Evolutionary conservation across 1,140 invertebrate genomes (phyloP).

Genomic region (Aphaenogaster floridana): DNA sequence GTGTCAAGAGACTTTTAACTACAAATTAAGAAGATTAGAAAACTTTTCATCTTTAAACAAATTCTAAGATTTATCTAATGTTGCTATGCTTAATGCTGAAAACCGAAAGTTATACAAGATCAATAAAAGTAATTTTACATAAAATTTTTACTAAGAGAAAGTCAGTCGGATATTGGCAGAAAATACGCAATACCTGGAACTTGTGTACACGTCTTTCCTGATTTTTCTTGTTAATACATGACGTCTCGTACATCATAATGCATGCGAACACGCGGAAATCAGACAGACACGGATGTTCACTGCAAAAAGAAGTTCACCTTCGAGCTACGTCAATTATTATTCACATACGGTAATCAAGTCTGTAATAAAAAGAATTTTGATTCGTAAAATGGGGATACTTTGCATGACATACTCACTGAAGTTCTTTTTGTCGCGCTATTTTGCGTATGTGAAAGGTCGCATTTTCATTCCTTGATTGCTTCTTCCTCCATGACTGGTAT

Average conservation of each 20-base stretch:
- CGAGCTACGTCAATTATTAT: constrained; percentile 3
- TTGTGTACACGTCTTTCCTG: not conserved
- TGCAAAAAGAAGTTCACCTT: constrained; percentile 51
- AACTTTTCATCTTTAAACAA: not conserved
- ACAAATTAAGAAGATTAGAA: not conserved
- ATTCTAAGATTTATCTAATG: not conserved
- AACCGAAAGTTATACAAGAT: not conserved
- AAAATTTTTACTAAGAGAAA: not conserved
- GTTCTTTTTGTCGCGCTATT: not conserved
- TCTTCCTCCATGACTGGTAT: constrained; percentile 23
- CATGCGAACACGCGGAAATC: not conserved
- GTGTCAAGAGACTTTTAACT: not conserved
- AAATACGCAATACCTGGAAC: not conserved
- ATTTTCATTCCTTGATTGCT: constrained; percentile 4
- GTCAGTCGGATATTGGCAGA: not conserved
- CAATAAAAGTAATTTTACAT: not conserved
- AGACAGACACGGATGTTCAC: not conserved
- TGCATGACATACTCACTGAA: not conserved
- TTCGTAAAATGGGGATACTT: constrained; percentile 16
- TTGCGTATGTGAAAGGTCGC: constrained; percentile 12
- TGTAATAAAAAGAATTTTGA: not conserved
- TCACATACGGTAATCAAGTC: not conserved
- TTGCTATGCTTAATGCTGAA: not conserved
- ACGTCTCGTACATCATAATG: not conserved
- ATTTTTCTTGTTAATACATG: constrained; percentile 12